A percentile compares a stretch with the other conserved stretches of the same genome.
Conservation (phyloP, 2,797 vertebrate species). For the Yasuhikotakia modesta region DNA sequence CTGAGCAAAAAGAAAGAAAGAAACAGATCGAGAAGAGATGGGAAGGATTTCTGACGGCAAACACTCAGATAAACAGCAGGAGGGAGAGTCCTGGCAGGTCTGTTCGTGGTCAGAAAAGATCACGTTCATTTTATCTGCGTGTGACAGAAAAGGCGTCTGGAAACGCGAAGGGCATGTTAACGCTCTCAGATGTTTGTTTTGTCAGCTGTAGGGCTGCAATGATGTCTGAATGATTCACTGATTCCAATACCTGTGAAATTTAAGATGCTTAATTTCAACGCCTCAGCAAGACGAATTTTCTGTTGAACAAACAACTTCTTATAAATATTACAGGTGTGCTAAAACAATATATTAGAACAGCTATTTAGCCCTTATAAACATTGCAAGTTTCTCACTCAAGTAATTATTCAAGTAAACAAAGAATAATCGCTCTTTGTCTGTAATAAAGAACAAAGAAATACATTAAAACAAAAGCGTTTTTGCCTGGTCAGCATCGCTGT, state of each 20-base stretch:
- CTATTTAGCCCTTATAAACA: neutral
- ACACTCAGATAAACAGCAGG: conserved; percentile 32
- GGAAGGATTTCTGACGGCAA: conserved; percentile 42
- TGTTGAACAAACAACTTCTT: neutral
- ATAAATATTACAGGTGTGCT: neutral
- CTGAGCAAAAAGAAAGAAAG: conserved; percentile 51
- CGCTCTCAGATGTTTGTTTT: neutral
- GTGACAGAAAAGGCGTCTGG: neutral
- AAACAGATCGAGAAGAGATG: conserved; percentile 15
- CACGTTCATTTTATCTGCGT: neutral
- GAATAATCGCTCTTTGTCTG: too few species aligned
- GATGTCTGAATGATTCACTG: neutral
- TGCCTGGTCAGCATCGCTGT: too few species aligned
- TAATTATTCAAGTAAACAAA: too few species aligned
- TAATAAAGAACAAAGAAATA: neutral
- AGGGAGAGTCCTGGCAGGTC: conserved; percentile 4
- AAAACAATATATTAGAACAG: neutral
- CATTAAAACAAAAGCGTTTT: neutral
- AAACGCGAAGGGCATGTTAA: neutral
- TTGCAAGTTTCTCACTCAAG: too few species aligned
- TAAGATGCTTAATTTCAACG: neutral
- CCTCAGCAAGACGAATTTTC: neutral
- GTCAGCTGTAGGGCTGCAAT: neutral
- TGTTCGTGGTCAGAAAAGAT: conserved; percentile 7
- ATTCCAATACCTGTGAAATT: too few species aligned